Base-by-base conservation (phyloP, 2,113 vertebrate genomes). In the Stegostoma tigrinum region DNA sequence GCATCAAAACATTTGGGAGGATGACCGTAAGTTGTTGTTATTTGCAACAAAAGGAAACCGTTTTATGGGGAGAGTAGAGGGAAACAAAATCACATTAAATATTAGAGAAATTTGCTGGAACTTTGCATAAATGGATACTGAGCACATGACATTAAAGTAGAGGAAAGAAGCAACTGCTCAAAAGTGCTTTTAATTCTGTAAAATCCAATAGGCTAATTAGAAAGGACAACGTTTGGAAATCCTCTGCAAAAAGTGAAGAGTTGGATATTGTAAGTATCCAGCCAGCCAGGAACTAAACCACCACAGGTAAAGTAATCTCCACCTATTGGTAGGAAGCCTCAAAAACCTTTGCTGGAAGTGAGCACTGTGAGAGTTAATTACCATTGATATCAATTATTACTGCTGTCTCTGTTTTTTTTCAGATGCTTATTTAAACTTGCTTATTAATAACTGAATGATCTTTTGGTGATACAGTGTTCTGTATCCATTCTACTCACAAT, bases 351-450 rank as follows among this genome's bases (percentile, higher is more conserved):
- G 75, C 2, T 61, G 61, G 23, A 30, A 90, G 34, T 61, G 52
- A 90, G 55, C 30, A 34, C 27, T 64, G 61, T 2, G 17, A 38
- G 6, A 30, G 55, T 93, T 55, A 89, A 61, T 30, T 89, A 17
- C 72, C 5, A 8, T 87, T 96, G 42, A 96, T 96, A 96, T 96
- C 89, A 70, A 27, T 97, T 97, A 95, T 96, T 97, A 97, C 96
- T 95, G 94, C 96, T 97, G 72, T 95, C 95, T 96, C 72, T 21
- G 96, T 95, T 96, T 96, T 80, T 96, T 80, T 96, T 96, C 96
- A 96, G 78, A 96, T 91, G 86, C 96, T 52, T 93, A 83, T 97
- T 96, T 42, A 67, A 95, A 48, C 95, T 95, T 96, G 93, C 78
- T 94, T 95, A 72, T 95, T 96, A 97, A 96, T 95, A 85, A 96